These are phyloP conservation scores for Mallotus villosus DNA, from an alignment of 2,797 vertebrate genomes.

Conservation along the genomic window DNA sequence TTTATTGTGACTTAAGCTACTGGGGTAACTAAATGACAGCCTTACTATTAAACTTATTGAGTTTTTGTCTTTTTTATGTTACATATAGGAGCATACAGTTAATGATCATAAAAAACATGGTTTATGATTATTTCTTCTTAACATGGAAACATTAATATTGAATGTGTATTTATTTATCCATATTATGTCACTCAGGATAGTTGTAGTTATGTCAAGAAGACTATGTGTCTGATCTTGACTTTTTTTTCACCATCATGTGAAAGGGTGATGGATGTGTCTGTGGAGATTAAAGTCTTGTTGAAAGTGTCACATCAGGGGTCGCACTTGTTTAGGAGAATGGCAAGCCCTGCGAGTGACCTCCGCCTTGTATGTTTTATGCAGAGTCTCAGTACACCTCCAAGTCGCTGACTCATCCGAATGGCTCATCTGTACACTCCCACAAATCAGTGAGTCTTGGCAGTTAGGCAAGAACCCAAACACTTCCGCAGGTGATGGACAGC, in stretches of 20 bases:
- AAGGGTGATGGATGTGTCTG: conserved; percentile 47
- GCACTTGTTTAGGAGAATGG: conserved; percentile 49
- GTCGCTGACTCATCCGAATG: conserved; percentile 37
- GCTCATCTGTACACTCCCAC: not conserved
- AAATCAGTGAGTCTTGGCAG: conserved; percentile 37
- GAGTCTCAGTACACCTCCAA: conserved; percentile 37
- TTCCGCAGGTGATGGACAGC: conserved; percentile 27
- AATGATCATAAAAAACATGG: not conserved
- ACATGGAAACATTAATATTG: too few relatives aligned
- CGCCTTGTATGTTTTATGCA: conserved; percentile 25
- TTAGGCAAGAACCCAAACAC: conserved; percentile 36
- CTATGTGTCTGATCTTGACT: not conserved
- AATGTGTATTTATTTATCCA: not conserved
- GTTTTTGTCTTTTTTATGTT: not conserved
- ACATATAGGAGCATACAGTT: not conserved
- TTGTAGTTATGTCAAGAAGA: not conserved
- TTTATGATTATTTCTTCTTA: not conserved
- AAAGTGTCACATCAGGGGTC: conserved; percentile 43
- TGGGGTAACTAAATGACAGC: conserved; percentile 17
- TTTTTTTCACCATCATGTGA: not conserved
- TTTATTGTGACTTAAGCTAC: conserved; percentile 55
- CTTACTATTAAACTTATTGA: not conserved
- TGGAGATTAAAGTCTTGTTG: conserved; percentile 21
- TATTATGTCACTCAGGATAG: not conserved
- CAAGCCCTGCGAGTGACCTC: conserved; percentile 36